Percentiles rank a stretch among this genome's conserved stretches.
Conservation (phyloP, 2,113 vertebrate genomes). For the Cranoglanis bouderius region DNA sequence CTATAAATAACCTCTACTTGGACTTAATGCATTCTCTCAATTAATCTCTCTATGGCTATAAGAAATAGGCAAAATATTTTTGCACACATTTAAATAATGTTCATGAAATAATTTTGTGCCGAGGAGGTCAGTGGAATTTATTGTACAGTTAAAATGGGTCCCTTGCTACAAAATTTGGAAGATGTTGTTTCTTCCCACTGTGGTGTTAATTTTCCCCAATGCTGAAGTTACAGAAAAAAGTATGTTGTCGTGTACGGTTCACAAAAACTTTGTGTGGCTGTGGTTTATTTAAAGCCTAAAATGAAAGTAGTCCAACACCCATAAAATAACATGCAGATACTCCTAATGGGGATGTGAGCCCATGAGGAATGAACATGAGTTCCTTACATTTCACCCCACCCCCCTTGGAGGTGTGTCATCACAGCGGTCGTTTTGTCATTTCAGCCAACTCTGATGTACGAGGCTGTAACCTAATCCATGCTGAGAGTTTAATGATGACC, state of each 20-base stretch:
- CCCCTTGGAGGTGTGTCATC: not conserved
- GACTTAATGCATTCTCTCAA: not conserved
- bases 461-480: constrained; percentile 6
- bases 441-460: not conserved
- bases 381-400: too few species aligned
- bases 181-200: not conserved
- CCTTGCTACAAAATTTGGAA: not conserved
- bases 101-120: not conserved
- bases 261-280: not conserved
- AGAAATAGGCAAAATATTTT: not conserved
- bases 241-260: not conserved
- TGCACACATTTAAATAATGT: not conserved
- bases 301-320: not conserved
- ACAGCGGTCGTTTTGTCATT: not conserved
- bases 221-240: not conserved
- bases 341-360: not conserved
- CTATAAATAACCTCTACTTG: not conserved
- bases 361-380: too few species aligned
- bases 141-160: not conserved
- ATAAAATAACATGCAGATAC: not conserved
- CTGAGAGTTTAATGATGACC: not conserved
- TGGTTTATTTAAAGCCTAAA: not conserved
- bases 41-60: not conserved
- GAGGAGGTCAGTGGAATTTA: not conserved
- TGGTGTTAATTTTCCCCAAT: not conserved